phyloP scores from a whole-genome alignment of 1,140 invertebrate genomes.

The silkworm (Bombyx mori) region ASM3026992v2 NC_085110.1:9094501-9095000 shows the following conservation, averaged over 20 bases:
- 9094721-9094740: slow-evolving; percentile 99
- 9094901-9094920: too few relatives aligned
- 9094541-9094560: too few relatives aligned
- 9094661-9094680: slow-evolving; percentile 95
- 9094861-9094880: background rate
- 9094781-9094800: slow-evolving; percentile 87
- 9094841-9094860: background rate
- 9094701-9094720: slow-evolving; percentile 98
- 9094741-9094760: slow-evolving; percentile 96
- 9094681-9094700: slow-evolving; percentile 98
- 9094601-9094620: background rate
- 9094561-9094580: too few relatives aligned
- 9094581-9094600: background rate
- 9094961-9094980: too few relatives aligned
- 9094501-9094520: too few relatives aligned
- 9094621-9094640: slow-evolving; percentile 83
- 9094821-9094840: slow-evolving; percentile 76
- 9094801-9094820: slow-evolving; percentile 84
- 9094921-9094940: too few relatives aligned
- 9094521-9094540: too few relatives aligned
- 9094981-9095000: too few relatives aligned
- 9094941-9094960: too few relatives aligned
- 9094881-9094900: too few relatives aligned
- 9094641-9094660: slow-evolving; percentile 97
- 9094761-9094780: slow-evolving; percentile 86